Conservation (phyloP, 2,113 vertebrate species). For the Probosciger aterrimus region DNA sequence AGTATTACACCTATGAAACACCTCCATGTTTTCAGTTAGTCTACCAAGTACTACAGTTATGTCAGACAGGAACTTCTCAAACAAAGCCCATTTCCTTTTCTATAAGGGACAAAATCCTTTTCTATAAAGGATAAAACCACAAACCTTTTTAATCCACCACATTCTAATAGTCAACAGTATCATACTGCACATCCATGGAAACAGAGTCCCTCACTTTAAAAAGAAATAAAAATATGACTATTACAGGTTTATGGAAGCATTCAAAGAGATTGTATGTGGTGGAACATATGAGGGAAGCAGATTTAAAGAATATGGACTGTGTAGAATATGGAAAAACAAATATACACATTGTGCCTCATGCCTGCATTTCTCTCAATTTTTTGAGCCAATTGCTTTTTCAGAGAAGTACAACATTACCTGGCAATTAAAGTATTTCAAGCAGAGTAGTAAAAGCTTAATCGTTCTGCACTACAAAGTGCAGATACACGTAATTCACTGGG, state of each 20-base stretch:
- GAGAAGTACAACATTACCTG: not conserved
- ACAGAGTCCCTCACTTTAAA: not conserved
- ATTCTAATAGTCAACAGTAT: not conserved
- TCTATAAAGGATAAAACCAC: not conserved
- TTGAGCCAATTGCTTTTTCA: not conserved
- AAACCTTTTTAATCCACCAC: not conserved
- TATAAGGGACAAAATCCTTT: not conserved
- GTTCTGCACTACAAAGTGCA: not conserved
- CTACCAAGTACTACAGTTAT: not conserved
- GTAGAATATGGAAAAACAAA: not conserved
- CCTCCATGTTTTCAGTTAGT: not conserved
- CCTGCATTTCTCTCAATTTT: not conserved
- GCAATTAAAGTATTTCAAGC: slow-evolving; percentile 45
- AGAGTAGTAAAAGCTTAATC: slow-evolving; percentile 15
- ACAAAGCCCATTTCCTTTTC: not conserved
- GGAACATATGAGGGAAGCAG: not conserved
- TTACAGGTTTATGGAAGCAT: not conserved
- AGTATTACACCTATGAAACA: not conserved
- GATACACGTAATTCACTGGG: slow-evolving; percentile 27
- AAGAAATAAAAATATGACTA: not conserved
- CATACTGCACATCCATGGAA: not conserved
- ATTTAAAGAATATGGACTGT: not conserved
- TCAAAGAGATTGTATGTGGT: not conserved
- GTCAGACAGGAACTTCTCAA: not conserved
- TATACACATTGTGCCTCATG: not conserved